These are phyloP conservation scores for Drosophila nigromelanica DNA, from an alignment of 1,140 invertebrate genomes.

Conservation along the genomic window DNA sequence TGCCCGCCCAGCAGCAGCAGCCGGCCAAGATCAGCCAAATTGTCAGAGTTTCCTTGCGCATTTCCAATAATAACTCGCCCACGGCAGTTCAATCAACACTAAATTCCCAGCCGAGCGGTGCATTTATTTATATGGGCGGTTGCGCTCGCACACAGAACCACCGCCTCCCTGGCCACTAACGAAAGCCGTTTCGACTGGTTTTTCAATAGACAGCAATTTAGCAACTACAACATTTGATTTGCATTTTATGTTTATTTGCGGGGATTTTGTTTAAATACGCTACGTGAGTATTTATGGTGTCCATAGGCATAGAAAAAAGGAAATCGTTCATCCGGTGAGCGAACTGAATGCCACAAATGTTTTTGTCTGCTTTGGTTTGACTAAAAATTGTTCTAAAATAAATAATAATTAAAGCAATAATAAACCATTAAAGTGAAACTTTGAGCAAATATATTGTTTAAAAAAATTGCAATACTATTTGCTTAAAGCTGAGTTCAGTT, in stretches of 20 bases:
- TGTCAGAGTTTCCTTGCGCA: constrained; percentile 41
- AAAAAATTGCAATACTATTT: too few species aligned
- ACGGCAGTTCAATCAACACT: constrained; percentile 49
- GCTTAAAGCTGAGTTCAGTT: too few species aligned
- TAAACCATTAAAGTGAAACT: too few species aligned
- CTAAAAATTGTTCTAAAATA: background rate
- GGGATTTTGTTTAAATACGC: constrained; percentile 39
- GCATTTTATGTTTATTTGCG: constrained; percentile 26
- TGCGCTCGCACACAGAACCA: constrained; percentile 17
- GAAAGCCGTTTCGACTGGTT: constrained; percentile 45
- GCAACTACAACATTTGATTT: constrained; percentile 16
- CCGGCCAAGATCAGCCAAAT: constrained; percentile 48
- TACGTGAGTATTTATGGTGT: constrained; percentile 9
- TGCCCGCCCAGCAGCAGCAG: constrained; percentile 29
- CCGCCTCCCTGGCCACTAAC: background rate
- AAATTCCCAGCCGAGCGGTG: constrained; percentile 36
- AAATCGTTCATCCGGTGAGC: too few species aligned
- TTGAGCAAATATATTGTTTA: too few species aligned
- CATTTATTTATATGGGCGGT: constrained; percentile 58
- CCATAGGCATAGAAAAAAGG: background rate
- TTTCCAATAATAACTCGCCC: constrained; percentile 48
- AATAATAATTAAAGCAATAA: background rate
- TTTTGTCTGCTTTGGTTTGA: background rate
- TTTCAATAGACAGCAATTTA: constrained; percentile 36
- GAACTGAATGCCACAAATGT: too few species aligned